Conservation (phyloP, 2,797 vertebrate genomes). For the Naso thynnoides region DNA sequence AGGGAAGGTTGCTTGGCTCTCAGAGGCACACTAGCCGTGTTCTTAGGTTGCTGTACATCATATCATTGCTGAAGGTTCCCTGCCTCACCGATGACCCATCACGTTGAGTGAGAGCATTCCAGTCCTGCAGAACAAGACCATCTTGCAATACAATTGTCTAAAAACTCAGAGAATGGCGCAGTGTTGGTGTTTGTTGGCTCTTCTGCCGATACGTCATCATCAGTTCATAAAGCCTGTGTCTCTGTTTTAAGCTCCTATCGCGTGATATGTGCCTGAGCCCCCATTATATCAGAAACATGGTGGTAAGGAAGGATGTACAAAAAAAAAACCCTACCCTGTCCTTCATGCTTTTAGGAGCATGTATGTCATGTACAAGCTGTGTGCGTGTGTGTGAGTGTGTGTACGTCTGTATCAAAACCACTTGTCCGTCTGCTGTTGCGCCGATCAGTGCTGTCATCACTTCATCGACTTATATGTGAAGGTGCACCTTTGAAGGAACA, state of each 20-base stretch:
- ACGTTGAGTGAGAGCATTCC: conserved; percentile 71
- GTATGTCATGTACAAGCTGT: conserved; percentile 47
- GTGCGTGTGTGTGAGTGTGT: conserved; percentile 11
- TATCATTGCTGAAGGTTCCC: conserved; percentile 65
- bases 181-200: conserved; percentile 57
- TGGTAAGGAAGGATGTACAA: conserved; percentile 42
- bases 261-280: conserved; percentile 77
- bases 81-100: conserved; percentile 56
- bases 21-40: conserved; percentile 51
- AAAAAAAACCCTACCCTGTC: conserved; percentile 21
- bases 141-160: conserved; percentile 55
- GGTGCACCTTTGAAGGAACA: conserved; percentile 59
- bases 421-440: conserved; percentile 55
- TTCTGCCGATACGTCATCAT: conserved; percentile 56
- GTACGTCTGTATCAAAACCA: conserved; percentile 40
- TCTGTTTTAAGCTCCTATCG: conserved; percentile 67
- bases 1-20: conserved; percentile 59
- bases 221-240: conserved; percentile 63
- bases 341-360: conserved; percentile 59
- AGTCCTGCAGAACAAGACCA: conserved; percentile 61
- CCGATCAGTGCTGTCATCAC: conserved; percentile 69
- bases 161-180: conserved; percentile 50
- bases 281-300: conserved; percentile 49
- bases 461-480: conserved; percentile 59
- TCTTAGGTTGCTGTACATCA: conserved; percentile 56